Base-by-base conservation (phyloP, 2,888 invertebrate genomes). In the Erebia ligea region DNA sequence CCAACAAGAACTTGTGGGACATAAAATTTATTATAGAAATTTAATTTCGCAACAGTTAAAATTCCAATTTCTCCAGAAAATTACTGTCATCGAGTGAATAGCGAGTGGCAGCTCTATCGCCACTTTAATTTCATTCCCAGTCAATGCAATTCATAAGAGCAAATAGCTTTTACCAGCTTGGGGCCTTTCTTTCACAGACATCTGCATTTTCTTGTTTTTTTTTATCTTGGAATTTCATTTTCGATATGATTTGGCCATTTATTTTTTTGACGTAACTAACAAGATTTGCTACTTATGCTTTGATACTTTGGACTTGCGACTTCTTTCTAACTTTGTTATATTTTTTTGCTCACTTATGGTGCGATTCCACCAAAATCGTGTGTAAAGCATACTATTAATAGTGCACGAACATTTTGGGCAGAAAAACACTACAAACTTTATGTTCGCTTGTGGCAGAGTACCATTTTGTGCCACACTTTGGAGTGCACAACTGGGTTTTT, bases 81-180 rank as follows among this genome's bases (percentile, higher is more conserved):
- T 70, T 65, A 69, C 67, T 52, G 62, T 62, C 58, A 64, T 58
- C 40, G 59, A 57, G 48, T 58, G 70, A 68, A 70, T 69, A 56
- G 68, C 40, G 63, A 71, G 67, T 69, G 52, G 56, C 54, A 62
- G 59, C 62, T 52, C 63, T 45, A 67, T 61, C 56, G 71, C 73
- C 42, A 57, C 19, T 70, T 74, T 71, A 73, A 71, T 72, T 72
- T 71, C 52, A 65, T 67, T 73, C 45, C 52, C 66, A 66, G 68
- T 68, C 71, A 68, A 63, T 72, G 71, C 68, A 75, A 75, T 75
- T 71, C 69, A 68, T 71, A 66, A 73, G 69, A 73, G 66, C 68
- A 75, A 71, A 72, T 68, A 71, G 54, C 69, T 58, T 75, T 72
- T 50, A 72, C 42, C 67, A 56, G 67, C 59, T 61, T 25, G 59